phyloP scores from a whole-genome alignment of 2,888 invertebrate species.

The Actias luna region DNA sequence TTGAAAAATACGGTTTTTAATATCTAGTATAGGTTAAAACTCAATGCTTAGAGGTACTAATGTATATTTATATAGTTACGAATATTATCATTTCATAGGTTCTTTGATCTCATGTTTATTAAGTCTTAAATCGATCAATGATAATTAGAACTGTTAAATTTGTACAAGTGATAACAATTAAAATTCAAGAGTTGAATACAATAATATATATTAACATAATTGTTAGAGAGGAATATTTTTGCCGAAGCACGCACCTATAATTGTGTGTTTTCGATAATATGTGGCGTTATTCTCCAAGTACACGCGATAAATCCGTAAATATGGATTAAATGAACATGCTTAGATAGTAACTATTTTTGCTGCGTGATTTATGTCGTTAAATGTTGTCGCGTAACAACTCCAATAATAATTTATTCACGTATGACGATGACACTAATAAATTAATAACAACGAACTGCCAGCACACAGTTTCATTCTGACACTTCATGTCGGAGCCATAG shows the following conservation, averaged over 20 bases:
- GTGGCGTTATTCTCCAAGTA: constrained; percentile 19
- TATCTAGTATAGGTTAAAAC: neutral
- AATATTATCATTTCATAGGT: neutral
- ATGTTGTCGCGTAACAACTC: constrained; percentile 22
- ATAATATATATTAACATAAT: neutral
- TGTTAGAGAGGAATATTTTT: constrained; percentile 19
- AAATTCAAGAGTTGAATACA: neutral
- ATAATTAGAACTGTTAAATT: neutral
- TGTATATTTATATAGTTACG: neutral
- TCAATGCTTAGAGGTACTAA: neutral
- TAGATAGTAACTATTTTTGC: neutral
- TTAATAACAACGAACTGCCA: constrained; percentile 53
- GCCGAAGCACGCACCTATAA: constrained; percentile 26
- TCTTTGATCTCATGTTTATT: neutral
- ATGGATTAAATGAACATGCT: neutral
- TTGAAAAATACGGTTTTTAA: neutral
- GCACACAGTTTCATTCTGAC: constrained; percentile 62
- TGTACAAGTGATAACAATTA: neutral
- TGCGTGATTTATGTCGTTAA: neutral
- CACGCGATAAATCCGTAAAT: constrained; percentile 17
- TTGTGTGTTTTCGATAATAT: constrained; percentile 28
- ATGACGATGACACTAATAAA: constrained; percentile 38
- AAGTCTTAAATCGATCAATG: neutral
- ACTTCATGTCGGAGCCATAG: constrained; percentile 46
- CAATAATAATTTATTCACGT: constrained; percentile 26